A percentile compares a stretch with the other conserved stretches of the same genome.
Conservation (phyloP, 2,113 vertebrate genomes). For the Mesembrinibis cayennensis region DNA sequence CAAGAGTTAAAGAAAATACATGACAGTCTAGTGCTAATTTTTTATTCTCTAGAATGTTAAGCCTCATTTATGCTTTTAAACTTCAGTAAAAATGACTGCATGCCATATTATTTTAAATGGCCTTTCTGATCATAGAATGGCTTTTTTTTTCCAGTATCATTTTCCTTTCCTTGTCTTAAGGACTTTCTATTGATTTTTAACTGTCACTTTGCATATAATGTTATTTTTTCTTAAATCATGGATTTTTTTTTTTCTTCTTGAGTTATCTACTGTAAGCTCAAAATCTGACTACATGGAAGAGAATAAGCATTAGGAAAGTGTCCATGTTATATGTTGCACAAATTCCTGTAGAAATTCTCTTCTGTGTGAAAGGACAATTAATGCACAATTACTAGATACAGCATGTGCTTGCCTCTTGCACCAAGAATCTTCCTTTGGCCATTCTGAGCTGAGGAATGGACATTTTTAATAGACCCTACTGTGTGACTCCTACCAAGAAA, state of each 20-base stretch:
- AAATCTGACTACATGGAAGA: background rate
- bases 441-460: background rate
- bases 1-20: conserved; percentile 16
- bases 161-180: conserved; percentile 13
- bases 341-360: background rate
- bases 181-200: conserved; percentile 11
- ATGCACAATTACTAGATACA: background rate
- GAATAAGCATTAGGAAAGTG: background rate
- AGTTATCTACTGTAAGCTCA: background rate
- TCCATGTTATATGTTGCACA: background rate
- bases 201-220: background rate
- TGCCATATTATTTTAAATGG: conserved; percentile 34
- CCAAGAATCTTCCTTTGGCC: background rate
- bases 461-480: background rate
- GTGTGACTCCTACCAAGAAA: background rate
- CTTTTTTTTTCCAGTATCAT: background rate
- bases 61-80: conserved; percentile 45
- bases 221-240: background rate
- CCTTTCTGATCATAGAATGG: conserved; percentile 9
- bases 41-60: background rate
- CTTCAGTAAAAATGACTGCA: conserved; percentile 50
- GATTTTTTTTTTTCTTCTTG: background rate
- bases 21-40: background rate
- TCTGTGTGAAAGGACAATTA: background rate
- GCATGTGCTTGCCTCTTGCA: background rate